Evolutionary conservation across 2,797 vertebrate species (phyloP).

Genomic region (Amphiprion clarkii): DNA sequence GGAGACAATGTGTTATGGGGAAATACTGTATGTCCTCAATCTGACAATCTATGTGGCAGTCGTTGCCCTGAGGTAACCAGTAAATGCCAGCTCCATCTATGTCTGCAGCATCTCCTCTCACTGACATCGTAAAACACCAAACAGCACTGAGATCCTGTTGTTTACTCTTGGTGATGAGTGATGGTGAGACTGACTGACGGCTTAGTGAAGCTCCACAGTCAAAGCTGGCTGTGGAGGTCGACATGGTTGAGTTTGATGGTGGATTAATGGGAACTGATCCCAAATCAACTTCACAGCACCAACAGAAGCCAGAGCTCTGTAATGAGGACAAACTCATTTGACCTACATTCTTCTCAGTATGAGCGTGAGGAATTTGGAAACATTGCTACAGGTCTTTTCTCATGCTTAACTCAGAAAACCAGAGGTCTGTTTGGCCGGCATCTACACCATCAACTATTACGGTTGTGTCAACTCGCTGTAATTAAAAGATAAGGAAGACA

Average conservation of each 20-base stretch:
- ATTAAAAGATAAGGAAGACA: constrained; percentile 68
- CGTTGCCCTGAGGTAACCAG: constrained; percentile 55
- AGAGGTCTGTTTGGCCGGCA: constrained; percentile 21
- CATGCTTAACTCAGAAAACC: constrained; percentile 39
- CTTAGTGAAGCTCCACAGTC: constrained; percentile 9
- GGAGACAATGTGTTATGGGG: constrained; percentile 40
- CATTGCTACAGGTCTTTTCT: constrained; percentile 32
- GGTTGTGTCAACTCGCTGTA: constrained; percentile 57
- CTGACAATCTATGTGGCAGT: constrained; percentile 61
- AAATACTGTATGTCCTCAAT: constrained; percentile 59
- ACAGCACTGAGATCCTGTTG: constrained; percentile 44
- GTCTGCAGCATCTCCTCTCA: constrained; percentile 38
- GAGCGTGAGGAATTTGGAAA: constrained; percentile 50
- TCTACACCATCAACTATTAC: constrained; percentile 45
- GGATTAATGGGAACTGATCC: constrained; percentile 68
- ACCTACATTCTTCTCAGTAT: constrained; percentile 73
- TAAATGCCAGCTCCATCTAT: constrained; percentile 58
- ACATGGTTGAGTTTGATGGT: constrained; percentile 52
- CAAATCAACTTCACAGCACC: constrained; percentile 59
- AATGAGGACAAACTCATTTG: constrained; percentile 74
- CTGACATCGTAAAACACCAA: constrained; percentile 61
- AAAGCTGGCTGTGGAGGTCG: constrained; percentile 32
- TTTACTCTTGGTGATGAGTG: constrained; percentile 52
- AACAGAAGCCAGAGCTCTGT: constrained; percentile 60
- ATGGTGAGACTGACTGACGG: neutral